Evolutionary conservation across 2,113 vertebrate species (phyloP).

Genomic region (Centrocercus urophasianus): DNA sequence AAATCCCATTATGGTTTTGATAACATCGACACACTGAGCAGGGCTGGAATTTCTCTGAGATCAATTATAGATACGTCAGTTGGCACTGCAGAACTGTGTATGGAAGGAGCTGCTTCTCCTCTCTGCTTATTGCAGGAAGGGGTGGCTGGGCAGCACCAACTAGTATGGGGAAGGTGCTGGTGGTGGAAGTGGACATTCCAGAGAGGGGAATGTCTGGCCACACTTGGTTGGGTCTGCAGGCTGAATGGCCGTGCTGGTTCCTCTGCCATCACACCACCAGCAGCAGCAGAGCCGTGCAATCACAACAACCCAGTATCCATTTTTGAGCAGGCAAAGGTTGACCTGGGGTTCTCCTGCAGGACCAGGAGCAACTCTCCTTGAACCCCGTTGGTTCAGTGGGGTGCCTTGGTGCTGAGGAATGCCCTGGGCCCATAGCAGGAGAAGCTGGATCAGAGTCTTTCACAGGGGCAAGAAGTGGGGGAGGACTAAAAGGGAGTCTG

Average conservation of each 20-base stretch:
- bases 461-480: not conserved
- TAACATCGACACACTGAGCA: not conserved
- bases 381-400: not conserved
- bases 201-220: not conserved
- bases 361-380: not conserved
- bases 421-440: not conserved
- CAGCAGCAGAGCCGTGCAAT: too few species aligned
- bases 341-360: not conserved
- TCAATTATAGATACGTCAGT: rapidly evolving
- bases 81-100: not conserved
- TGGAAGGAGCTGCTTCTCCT: not conserved
- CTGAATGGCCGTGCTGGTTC: not conserved
- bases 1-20: rapidly evolving
- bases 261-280: not conserved
- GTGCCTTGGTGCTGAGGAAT: not conserved
- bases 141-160: not conserved
- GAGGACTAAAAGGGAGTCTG: not conserved
- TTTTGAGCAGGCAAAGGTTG: not conserved
- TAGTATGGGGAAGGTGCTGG: not conserved
- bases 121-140: not conserved
- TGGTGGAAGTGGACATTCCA: rapidly evolving
- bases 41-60: not conserved
- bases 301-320: not conserved
- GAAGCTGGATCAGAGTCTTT: not conserved
- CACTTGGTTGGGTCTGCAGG: not conserved